Evolutionary conservation across 2,797 vertebrate genomes (phyloP).

Genomic region (Selene dorsalis): DNA sequence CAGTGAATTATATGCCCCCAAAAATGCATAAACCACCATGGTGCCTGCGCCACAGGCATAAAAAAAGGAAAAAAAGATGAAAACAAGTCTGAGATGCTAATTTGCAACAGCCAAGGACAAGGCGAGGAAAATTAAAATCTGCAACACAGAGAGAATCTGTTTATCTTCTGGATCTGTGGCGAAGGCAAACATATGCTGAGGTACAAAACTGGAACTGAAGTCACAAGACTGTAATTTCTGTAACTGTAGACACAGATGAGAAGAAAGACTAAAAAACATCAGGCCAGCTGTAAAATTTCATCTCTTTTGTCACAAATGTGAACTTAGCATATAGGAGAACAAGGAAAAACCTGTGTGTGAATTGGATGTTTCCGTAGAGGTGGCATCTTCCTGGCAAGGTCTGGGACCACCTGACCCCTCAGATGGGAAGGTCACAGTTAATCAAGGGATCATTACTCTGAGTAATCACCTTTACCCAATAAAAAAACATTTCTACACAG

Average conservation of each 20-base stretch:
- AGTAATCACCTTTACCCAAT: not conserved
- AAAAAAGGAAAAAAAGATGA: not conserved
- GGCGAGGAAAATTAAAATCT: not conserved
- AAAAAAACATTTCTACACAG: not conserved
- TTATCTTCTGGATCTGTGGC: not conserved
- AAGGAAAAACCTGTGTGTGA: not conserved
- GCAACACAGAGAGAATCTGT: constrained; percentile 22
- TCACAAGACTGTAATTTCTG: too few species aligned
- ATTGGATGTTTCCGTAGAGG: not conserved
- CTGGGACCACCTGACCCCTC: not conserved
- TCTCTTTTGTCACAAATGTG: not conserved
- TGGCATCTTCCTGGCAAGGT: not conserved
- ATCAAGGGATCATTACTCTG: not conserved
- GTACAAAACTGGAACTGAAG: not conserved
- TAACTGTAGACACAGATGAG: not conserved
- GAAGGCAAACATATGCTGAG: not conserved
- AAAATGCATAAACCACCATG: constrained; percentile 35
- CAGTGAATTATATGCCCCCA: constrained; percentile 41
- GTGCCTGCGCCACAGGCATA: constrained; percentile 7
- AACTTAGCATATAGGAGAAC: too few species aligned
- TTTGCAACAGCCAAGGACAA: constrained; percentile 43
- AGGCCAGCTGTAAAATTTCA: not conserved
- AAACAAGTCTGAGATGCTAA: constrained; percentile 22
- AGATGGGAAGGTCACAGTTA: not conserved
- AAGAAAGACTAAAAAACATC: not conserved